A percentile compares a stretch with the other conserved stretches of the same genome.
Conservation (phyloP, 2,888 invertebrate genomes). For the Geophilus truncorum region DNA sequence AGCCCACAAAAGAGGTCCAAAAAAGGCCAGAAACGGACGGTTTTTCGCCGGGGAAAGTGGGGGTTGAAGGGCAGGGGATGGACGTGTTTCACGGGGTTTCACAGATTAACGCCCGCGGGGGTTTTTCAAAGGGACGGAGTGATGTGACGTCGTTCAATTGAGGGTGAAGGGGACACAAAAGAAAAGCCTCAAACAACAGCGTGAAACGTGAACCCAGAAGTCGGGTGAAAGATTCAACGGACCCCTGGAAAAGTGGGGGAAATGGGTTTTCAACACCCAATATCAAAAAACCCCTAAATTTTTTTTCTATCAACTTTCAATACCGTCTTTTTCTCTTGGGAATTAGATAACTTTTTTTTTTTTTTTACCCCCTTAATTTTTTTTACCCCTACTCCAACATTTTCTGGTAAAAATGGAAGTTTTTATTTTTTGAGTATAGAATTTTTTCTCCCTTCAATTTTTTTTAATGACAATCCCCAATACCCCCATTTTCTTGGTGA, state of each 20-base stretch:
- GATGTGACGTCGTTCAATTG: conserved; percentile 22
- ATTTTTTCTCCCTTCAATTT: too few relatives aligned
- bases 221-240: neutral
- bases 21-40: neutral
- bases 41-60: neutral
- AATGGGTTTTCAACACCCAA: neutral
- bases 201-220: neutral
- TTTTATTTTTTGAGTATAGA: too few relatives aligned
- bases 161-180: conserved; percentile 5
- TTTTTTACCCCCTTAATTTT: too few relatives aligned
- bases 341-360: neutral
- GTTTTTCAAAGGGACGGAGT: neutral
- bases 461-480: too few relatives aligned
- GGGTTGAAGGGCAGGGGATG: neutral
- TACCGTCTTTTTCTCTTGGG: neutral
- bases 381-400: too few relatives aligned
- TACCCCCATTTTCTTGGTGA: too few relatives aligned
- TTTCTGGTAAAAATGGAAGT: too few relatives aligned
- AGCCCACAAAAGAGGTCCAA: neutral
- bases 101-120: conserved; percentile 5
- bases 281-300: too few relatives aligned
- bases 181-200: neutral
- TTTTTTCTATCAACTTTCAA: too few relatives aligned
- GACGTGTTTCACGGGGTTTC: neutral
- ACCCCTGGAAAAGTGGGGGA: neutral